Base-by-base conservation (phyloP, 2,888 invertebrate species). In the Drosophila borborema region DNA sequence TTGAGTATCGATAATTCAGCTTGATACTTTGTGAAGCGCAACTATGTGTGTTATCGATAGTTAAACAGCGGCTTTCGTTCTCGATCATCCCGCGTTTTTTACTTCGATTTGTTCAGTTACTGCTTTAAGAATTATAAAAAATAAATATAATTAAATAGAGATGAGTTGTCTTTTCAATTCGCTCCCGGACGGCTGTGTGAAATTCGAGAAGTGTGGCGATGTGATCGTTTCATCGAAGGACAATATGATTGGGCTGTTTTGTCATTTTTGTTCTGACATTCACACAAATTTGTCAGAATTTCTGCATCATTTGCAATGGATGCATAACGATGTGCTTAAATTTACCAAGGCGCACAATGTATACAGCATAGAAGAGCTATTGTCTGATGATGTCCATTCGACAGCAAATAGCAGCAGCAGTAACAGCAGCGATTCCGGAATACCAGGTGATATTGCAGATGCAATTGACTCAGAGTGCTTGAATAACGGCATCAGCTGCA, bases 201-300 rank as follows among this genome's bases (percentile, higher is more conserved):
- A 82, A n/a, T 89, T 80, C 6, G 71, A 87, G 45, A 89, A 82
- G 60, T 91, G 91, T 51, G 91, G 91, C 4, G 89, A 83, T 64
- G 82, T 91, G 5, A 69, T 88, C n/a, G 64, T 89, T 31, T 83
- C 89, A 0, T 18, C 70, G 2, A 80, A 74, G 18, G 62, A 77
- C 20, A 87, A 86, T 31, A 31, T 62, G 48, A 64, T 83, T 12
- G 84, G 76, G 2, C 36, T 91, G 63, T 74, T 56, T 48, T 91
- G 91, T n/a, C 72, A 64, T 16, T 85, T 77, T 51, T 91, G 91
- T 43, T 59, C 59, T 8, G 72, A 74, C 16, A 72, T 80, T 43
- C 88, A 77, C 4, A 60, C 62, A 1, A 72, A 77, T 54, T 23
- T 86, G 28, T 45, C 69, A 10, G 64, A 78, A 12, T 91, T 91